Base-by-base conservation (phyloP, 2,113 vertebrate genomes). In the Odontophorus gujanensis region DNA sequence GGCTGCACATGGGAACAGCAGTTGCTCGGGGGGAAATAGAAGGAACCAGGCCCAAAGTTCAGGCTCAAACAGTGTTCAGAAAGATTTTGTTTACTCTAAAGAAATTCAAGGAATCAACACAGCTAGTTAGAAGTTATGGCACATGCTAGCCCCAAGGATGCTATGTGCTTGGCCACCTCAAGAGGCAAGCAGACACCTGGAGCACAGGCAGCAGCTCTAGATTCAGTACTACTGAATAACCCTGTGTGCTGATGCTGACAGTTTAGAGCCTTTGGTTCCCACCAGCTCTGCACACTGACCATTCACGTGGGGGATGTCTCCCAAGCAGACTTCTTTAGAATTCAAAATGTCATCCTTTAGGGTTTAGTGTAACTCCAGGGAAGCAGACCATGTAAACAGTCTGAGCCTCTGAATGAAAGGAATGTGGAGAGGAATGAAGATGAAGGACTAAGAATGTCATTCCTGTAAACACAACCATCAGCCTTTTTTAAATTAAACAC, bases 351-450 rank as follows among this genome's bases (percentile, higher is more conserved):
- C 81, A 58, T 92, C 77, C 62, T 90, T 89, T 87, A 28, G 38
- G 38, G 25, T 81, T 88, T 78, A 67, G 83, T 30, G 13, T 81
- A 97, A 89, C 76, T 36, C 57, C 92, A 58, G 88, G 91, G 96
- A 97, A 97, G 87, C 34, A 40, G 96, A 96, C 75, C 97, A 83
- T 96, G 83, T 57, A 97, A 97, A 97, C 79, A 97, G 85, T 93
- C 92, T 76, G 84, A 94, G 93, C 73, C 87, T 71, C 93, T 95
- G 88, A 96, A 95, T 94, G 94, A 94, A 89, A 85, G 95, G 97
- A 98, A 98, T 98, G 97, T 12, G 18, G 89, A 94, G 94, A 94
- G 96, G 96, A 97, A 97, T 87, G 96, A 95, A 84, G 84, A 96
- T 69, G 88, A 82, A 90, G 84, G 88, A 80, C 92, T 73, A 93